Conservation (phyloP, 1,140 invertebrate genomes). For the Micrasema minimum region DNA sequence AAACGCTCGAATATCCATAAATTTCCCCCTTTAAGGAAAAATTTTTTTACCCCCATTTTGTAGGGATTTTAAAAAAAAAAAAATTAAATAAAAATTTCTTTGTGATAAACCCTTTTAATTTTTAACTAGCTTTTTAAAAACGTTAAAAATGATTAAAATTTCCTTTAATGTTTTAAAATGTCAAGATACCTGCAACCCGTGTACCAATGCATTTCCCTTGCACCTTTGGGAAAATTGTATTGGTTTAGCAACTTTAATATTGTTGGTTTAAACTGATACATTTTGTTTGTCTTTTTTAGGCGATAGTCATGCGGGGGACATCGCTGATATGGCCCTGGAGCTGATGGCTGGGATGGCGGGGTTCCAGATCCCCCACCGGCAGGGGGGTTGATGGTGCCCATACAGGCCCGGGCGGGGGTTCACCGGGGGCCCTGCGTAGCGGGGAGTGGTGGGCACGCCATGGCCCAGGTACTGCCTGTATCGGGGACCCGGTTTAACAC, state of each 20-base stretch:
- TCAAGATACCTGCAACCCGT: no score
- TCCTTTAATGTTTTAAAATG: no score
- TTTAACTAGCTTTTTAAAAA: no score
- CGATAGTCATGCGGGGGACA: constrained; percentile 85
- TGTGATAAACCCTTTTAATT: background rate
- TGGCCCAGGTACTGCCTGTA: constrained; percentile 78
- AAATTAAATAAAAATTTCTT: no score
- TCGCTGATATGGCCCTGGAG: constrained; percentile 88
- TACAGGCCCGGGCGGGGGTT: constrained; percentile 72
- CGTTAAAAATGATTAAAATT: background rate
- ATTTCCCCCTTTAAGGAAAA: no score
- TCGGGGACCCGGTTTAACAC: constrained; percentile 88
- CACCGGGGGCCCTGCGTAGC: no score
- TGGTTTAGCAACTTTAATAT: no score
- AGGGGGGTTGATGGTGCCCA: constrained; percentile 77
- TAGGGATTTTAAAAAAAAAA: no score
- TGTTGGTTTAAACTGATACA: background rate
- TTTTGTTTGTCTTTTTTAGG: constrained; percentile 63
- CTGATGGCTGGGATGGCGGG: constrained; percentile 73
- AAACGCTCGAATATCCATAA: no score
- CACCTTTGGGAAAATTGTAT: no score
- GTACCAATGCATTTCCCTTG: no score
- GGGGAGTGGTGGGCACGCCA: constrained; percentile 72
- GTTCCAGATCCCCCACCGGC: constrained; percentile 70
- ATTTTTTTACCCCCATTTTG: no score